Evolutionary conservation across 2,797 vertebrate genomes (phyloP), one percentile per base, ranked within the genome.

Genomic region (Rhinatrema bivittatum): DNA sequence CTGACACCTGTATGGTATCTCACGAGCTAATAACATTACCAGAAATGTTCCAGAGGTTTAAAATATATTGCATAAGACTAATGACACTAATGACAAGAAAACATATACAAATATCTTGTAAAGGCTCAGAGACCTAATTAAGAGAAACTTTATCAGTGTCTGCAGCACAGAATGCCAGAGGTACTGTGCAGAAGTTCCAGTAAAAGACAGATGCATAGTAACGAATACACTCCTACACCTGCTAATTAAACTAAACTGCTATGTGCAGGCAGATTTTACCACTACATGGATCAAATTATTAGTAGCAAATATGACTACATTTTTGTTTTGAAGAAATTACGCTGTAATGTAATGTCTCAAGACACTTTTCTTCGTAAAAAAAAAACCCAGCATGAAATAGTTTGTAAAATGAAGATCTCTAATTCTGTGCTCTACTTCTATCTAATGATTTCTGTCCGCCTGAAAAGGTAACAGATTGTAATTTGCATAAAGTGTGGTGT

Each of bases 231-330:
- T 50, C 60, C 32, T 36, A 62, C 39, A 71, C 29, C 51, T 75
- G 55, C 50, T 74, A 58, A 69, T 70, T 75, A 70, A 65, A 42
- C 56, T 49, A 65, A 41, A 32, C 19, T 39, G 27, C 40, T 41
- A 29, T 25, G 48, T 21, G 20, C 32, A 37, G 33, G 29, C 24
- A 36, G 37, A 18, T 28, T 20, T n/a, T n/a, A n/a, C n/a, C n/a
- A n/a, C n/a, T n/a, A n/a, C n/a, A n/a, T n/a, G n/a, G n/a, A n/a
- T n/a, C n/a, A n/a, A n/a, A n/a, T 39, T 33, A 27, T 49, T 29
- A 48, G 31, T 19, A 16, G 13, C 49, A 3, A 44, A 17, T 25
- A 53, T 16, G 28, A 29, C 22, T 11, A 10, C 27, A n/a, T 15
- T 19, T 7, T 21, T 9, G 20, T 9, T 26, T 10, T 34, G 10